Evolutionary conservation across 1,140 invertebrate species (phyloP), one percentile per base, ranked within the genome.

Genomic region (Leptinotarsa texana): DNA sequence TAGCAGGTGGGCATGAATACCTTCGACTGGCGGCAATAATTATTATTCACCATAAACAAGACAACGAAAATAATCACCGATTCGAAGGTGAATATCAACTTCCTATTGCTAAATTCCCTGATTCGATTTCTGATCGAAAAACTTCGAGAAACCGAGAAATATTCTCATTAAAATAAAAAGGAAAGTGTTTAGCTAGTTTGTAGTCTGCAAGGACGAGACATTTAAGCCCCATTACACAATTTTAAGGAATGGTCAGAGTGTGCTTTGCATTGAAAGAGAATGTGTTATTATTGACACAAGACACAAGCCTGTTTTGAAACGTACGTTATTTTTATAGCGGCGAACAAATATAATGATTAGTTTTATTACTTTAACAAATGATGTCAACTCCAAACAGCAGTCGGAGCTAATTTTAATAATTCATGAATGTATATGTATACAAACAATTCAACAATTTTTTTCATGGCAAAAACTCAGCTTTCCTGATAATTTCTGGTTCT

Each of bases 101-200:
- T 17, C 51, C 51, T 17, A 18, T 18, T 57, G 51, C 51, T 57
- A 57, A 6, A 57, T 57, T 57, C 8, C 33, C 51, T 17, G 51
- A 57, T 57, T 0, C 51, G 51, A 57, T n/a, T 57, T 57, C 51
- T 57, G 51, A 57, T 57, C 33, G 33, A 42, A 42, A 57, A 57
- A 57, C 17, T 5, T 57, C 15, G 51, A 57, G 51, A 18, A 57
- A 18, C 51, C 1, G 51, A 57, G 51, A 57, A 57, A 57, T 8
- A 57, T 57, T 15, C 51, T 57, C n/a, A 57, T 57, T 57, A 57
- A 57, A 57, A 57, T 57, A 57, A 57, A 57, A 57, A 57, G 51
- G 51, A 57, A 57, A 57, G 51, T n/a, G 51, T 57, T 57, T 18
- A 42, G 33, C 8, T 42, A 42, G 33, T 57, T 57, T 57, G 51